A percentile compares a stretch with the other conserved stretches of the same genome.
Evolutionary conservation across 35 echinoderm and acorn worm species (phyloP).

Genomic region (Lytechinus variegatus): DNA sequence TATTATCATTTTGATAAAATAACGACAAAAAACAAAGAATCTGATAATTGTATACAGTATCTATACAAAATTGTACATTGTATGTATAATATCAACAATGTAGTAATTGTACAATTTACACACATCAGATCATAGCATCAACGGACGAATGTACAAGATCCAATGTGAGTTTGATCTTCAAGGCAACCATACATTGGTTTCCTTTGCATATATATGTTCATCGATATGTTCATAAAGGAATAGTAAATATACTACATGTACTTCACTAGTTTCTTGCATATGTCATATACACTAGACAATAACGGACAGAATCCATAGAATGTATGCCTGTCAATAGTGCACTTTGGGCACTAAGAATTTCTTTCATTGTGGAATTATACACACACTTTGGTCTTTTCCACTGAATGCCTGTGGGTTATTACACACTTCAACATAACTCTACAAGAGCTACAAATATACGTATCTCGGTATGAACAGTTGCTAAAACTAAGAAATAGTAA

Average conservation of each 20-base stretch:
- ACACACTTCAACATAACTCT: background rate
- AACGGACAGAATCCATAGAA: background rate
- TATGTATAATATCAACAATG: constrained; percentile 25
- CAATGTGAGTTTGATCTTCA: background rate
- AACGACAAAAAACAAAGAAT: background rate
- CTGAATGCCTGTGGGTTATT: background rate
- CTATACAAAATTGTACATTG: constrained; percentile 32
- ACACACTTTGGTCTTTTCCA: background rate
- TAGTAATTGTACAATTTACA: background rate
- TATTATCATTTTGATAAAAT: background rate
- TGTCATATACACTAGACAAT: background rate
- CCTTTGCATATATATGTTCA: background rate
- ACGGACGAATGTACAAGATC: background rate
- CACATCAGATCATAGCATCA: background rate
- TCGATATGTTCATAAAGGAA: constrained; percentile 5
- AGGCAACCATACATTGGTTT: constrained; percentile 17
- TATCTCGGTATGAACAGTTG: background rate
- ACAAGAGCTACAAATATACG: background rate
- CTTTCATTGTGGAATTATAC: background rate
- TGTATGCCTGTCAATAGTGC: background rate
- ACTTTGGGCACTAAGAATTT: background rate
- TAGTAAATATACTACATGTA: background rate
- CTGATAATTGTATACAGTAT: constrained; percentile 25
- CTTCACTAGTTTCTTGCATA: constrained; percentile 11
- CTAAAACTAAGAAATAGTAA: background rate